Evolutionary conservation across 1,140 invertebrate species (phyloP), one percentile per base, ranked within the genome.

Genomic region (Drosophila pallidifrons): DNA sequence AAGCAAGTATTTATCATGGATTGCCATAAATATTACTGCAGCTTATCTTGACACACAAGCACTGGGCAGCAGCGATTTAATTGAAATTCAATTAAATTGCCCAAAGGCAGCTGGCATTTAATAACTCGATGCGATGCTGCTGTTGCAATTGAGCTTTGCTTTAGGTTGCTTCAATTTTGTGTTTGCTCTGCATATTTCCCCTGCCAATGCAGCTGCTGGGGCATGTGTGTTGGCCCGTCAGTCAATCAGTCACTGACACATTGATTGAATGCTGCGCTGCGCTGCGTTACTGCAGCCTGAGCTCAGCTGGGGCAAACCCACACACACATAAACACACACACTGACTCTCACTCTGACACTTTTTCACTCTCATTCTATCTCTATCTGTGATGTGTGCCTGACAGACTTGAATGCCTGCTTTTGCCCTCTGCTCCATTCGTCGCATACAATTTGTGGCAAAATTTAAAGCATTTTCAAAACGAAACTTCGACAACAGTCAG

Each of bases 1-100:
- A 25, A 25, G 28, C 8, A 46, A 58, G 47, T 55, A 81, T 87
- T 87, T 79, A 87, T 85, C 69, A 68, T 74, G 49, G 59, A 75
- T 78, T 87, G 82, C 76, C 70, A 87, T 88, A 87, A 87, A 87
- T 87, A 87, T 82, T 79, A 77, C 66, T 70, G 75, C 60, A 68
- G 79, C 28, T 86, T 68, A 82, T 82, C 76, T 72, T 43, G 71
- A 60, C 76, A 49, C 35, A 38, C 79, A 65, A 32, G 43, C 10
- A 11, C 1, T 10, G 20, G 16, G 35, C 8, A 35, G 35, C n/a
- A 35, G 16, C 45, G 15, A 68, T 68, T 60, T 38, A 54, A 60
- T 61, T 28, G n/a, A 30, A 68, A 28, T 54, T 54, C 13, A 41
- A 32, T 68, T 59, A 35, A 67, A 54, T 25, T 30, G 49, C 6